A percentile compares a stretch with the other conserved stretches of the same genome.
Evolutionary conservation across 2,888 invertebrate species (phyloP).

Genomic region (Agonopterix alstromeriana): DNA sequence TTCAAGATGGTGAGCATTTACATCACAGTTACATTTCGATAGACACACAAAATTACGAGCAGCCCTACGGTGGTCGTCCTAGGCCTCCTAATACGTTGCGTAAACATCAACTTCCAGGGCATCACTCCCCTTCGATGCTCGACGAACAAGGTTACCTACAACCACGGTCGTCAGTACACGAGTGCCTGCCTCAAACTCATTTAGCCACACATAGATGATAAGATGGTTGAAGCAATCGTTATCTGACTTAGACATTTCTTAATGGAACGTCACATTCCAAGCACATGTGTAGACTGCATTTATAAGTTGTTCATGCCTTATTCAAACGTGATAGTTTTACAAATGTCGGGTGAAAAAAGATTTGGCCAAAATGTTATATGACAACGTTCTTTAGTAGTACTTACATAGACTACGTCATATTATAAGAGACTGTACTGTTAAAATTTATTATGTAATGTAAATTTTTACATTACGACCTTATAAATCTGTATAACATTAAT

Average conservation of each 20-base stretch:
- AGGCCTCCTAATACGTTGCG: conserved; percentile 65
- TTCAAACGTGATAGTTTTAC: conserved; percentile 51
- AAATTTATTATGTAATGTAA: conserved; percentile 29
- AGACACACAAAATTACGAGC: conserved; percentile 75
- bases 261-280: conserved; percentile 72
- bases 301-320: conserved; percentile 59
- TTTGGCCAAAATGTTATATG: conserved; percentile 44
- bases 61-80: conserved; percentile 63
- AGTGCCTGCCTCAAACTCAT: conserved; percentile 71
- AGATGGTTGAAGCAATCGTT: conserved; percentile 44
- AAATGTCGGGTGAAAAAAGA: conserved; percentile 34
- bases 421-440: conserved; percentile 55
- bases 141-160: conserved; percentile 74
- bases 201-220: conserved; percentile 66
- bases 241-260: conserved; percentile 58
- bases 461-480: conserved; percentile 26
- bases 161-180: conserved; percentile 69
- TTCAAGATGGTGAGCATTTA: conserved; percentile 79
- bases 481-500: conserved; percentile 11
- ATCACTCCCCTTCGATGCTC: conserved; percentile 63
- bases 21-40: conserved; percentile 83
- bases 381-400: conserved; percentile 49
- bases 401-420: conserved; percentile 28
- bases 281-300: conserved; percentile 61
- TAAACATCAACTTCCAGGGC: conserved; percentile 50